Base-by-base conservation (phyloP, 2,888 invertebrate genomes). In the Tanypteryx hageni region DNA sequence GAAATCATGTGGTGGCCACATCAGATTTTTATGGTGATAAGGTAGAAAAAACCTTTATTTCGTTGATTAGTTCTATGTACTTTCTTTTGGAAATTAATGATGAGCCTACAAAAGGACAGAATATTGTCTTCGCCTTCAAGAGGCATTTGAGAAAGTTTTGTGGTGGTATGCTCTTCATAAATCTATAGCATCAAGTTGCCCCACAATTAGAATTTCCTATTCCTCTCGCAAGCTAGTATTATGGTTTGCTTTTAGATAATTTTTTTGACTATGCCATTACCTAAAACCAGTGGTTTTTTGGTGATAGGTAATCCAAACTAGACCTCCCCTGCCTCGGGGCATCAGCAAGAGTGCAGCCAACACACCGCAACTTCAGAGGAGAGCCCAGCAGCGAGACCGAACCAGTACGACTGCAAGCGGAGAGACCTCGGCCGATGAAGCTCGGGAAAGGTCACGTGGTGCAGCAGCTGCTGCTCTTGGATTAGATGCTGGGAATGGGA, bases 331-430 rank as follows among this genome's bases (percentile, higher is more conserved):
- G 64, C 89, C 89, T 0, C 89, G 89, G 3, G 89, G 89, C 8
- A 89, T 89, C n/a, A 89, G 89, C 68, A 89, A 89, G 56, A 89
- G 89, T 58, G 89, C 89, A n/a, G 89, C 89, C 64, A 89, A 89
- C 64, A 89, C 89, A 44, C 89, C 89, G 0, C 89, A 89, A n/a
- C 89, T 89, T 4, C 89, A 89, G 64, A 89, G 89, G 89, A 64
- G 89, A n/a, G 89, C 44, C 44, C 89, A 89, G 68, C 89, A 82
- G 56, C 58, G 64, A 31, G 84, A 92, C 27, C n/a, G 82, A 57
- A 22, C 59, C 7, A 76, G 81, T 18, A 56, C 81, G 11, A 58
- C 22, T 1, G 27, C 82, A 27, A 58, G 81, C 10, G 57, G 57
- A 57, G 92, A 59, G 27, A 81, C 27, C 14, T n/a, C 59, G 16